A percentile compares a stretch with the other conserved stretches of the same genome.
phyloP scores from a whole-genome alignment of 23 tunicate species.

The Trididemnum nubilum region DNA sequence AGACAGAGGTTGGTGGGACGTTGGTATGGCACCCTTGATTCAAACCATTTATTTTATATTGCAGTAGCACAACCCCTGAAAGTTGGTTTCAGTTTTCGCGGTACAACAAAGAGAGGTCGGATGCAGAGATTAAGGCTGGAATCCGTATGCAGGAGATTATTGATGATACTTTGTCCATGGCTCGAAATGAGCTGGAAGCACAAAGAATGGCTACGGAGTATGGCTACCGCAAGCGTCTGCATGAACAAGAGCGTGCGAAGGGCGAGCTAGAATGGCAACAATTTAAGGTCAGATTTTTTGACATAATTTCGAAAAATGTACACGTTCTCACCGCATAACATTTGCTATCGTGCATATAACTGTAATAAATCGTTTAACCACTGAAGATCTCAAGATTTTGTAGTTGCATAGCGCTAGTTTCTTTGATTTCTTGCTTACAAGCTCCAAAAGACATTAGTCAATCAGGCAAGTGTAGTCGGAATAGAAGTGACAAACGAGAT shows the following conservation, averaged over 20 bases:
- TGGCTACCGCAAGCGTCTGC: conserved; percentile 71
- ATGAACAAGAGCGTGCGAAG: conserved; percentile 52
- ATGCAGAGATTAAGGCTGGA: conserved; percentile 51
- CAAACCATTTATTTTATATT: no score
- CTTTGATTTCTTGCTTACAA: no score
- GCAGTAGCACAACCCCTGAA: conserved; percentile 56
- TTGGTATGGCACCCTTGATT: no score
- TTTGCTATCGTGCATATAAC: neutral
- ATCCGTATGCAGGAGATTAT: conserved; percentile 47
- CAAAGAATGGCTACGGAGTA: conserved; percentile 65
- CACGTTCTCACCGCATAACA: neutral
- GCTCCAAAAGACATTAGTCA: no score
- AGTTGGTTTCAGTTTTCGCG: conserved; percentile 67
- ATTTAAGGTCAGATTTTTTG: neutral
- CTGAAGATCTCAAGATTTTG: no score
- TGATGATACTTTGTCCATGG: conserved; percentile 47
- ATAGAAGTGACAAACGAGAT: no score
- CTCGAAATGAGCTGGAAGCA: conserved; percentile 67
- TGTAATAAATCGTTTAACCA: neutral
- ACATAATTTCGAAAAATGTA: no score
- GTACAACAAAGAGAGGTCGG: conserved; percentile 66
- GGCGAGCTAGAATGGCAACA: conserved; percentile 61
- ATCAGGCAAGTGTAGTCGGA: no score
- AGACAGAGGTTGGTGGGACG: no score
- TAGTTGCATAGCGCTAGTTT: no score